Conservation (phyloP, 2,888 invertebrate genomes). For the Tenthredo amoena region DNA sequence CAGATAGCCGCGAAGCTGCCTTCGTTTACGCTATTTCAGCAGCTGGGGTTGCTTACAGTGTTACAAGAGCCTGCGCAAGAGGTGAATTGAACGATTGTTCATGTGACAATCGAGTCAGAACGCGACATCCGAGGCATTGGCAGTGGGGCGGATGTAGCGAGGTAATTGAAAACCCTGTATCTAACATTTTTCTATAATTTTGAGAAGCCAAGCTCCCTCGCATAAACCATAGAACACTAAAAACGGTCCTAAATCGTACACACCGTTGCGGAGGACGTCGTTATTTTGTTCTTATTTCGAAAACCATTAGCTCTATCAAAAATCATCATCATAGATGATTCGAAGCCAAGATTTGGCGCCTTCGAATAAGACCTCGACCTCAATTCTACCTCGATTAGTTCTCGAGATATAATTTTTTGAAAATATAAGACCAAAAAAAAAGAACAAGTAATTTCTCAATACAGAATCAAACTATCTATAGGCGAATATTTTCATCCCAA, state of each 20-base stretch:
- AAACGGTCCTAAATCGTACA: background rate
- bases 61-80: slow-evolving; percentile 92
- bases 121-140: slow-evolving; percentile 86
- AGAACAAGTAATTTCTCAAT: background rate
- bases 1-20: slow-evolving; percentile 94
- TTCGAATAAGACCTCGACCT: background rate
- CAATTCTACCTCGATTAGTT: background rate
- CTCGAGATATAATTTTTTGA: slow-evolving; percentile 6
- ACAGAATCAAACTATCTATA: background rate
- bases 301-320: background rate
- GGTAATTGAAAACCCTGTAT: slow-evolving; percentile 76
- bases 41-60: slow-evolving; percentile 93
- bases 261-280: slow-evolving; percentile 15
- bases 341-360: background rate
- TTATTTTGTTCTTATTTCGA: background rate
- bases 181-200: background rate
- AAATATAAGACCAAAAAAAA: background rate
- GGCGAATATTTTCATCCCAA: background rate
- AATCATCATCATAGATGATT: background rate
- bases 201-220: background rate
- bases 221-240: background rate
- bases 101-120: slow-evolving; percentile 89
- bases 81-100: slow-evolving; percentile 94
- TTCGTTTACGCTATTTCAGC: slow-evolving; percentile 94
- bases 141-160: slow-evolving; percentile 98